Conservation (phyloP, 2,113 vertebrate genomes). For the Ifrita kowaldi region DNA sequence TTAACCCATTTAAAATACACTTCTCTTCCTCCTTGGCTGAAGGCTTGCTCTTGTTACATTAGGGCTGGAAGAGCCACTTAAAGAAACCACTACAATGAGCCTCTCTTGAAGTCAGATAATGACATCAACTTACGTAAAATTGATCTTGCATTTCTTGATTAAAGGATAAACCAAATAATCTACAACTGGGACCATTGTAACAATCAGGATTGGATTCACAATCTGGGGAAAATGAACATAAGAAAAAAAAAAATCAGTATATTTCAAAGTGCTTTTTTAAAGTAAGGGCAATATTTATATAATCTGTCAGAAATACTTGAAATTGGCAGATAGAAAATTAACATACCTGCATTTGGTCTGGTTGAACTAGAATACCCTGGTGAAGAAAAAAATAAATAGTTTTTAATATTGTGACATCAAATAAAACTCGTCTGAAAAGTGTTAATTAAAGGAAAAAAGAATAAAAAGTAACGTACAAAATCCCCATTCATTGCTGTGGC, state of each 20-base stretch:
- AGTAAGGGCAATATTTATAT: neutral
- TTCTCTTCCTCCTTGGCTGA: neutral
- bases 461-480: conserved; percentile 80
- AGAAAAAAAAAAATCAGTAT: neutral
- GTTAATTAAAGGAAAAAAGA: neutral
- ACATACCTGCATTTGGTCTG: conserved; percentile 94
- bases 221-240: conserved; percentile 71
- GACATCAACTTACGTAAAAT: conserved; percentile 86
- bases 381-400: neutral
- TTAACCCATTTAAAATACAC: neutral
- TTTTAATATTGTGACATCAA: neutral
- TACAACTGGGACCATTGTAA: conserved; percentile 86
- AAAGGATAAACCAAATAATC: conserved; percentile 86
- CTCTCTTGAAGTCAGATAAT: neutral
- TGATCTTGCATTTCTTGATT: conserved; percentile 86
- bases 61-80: neutral
- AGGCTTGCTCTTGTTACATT: neutral
- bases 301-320: neutral
- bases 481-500: conserved; percentile 88
- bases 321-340: neutral
- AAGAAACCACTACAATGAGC: neutral
- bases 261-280: neutral
- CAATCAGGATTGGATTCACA: conserved; percentile 89
- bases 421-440: neutral
- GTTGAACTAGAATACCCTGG: conserved; percentile 86